These are phyloP conservation scores for Oryctes rhinoceros DNA, from an alignment of 1,140 invertebrate genomes.

Conservation along the genomic window DNA sequence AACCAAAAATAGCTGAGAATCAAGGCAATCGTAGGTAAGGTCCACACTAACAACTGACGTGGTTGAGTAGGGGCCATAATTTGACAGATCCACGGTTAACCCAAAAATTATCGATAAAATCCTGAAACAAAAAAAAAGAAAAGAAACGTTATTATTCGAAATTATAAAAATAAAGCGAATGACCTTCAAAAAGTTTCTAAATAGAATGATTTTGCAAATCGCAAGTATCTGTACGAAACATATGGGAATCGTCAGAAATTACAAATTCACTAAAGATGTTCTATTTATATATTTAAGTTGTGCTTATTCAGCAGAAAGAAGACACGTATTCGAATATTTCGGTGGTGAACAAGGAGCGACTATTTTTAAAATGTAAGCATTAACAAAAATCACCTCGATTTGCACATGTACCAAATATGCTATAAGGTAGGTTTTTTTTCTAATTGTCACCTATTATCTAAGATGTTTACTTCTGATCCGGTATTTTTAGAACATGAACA, in stretches of 20 bases:
- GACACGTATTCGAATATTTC: background rate
- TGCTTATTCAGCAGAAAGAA: too few species aligned
- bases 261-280: background rate
- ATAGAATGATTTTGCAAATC: slow-evolving; percentile 1
- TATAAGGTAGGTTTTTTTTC: background rate
- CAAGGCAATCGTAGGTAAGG: slow-evolving; percentile 68
- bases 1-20: slow-evolving; percentile 72
- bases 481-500: background rate
- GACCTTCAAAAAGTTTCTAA: background rate
- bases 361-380: background rate
- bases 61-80: slow-evolving; percentile 58
- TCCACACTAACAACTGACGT: slow-evolving; percentile 69
- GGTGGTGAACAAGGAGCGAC: background rate
- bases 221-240: background rate
- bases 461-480: too few species aligned
- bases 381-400: too few species aligned
- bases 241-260: background rate
- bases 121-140: slow-evolving; percentile 50
- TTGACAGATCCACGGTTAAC: slow-evolving; percentile 59
- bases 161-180: background rate
- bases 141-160: slow-evolving; percentile 29
- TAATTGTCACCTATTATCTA: too few species aligned
- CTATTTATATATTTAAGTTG: background rate
- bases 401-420: background rate
- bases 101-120: slow-evolving; percentile 51